These are phyloP conservation scores for Apogon talboti DNA, from an alignment of 2,797 vertebrate genomes.

Conservation along the genomic window DNA sequence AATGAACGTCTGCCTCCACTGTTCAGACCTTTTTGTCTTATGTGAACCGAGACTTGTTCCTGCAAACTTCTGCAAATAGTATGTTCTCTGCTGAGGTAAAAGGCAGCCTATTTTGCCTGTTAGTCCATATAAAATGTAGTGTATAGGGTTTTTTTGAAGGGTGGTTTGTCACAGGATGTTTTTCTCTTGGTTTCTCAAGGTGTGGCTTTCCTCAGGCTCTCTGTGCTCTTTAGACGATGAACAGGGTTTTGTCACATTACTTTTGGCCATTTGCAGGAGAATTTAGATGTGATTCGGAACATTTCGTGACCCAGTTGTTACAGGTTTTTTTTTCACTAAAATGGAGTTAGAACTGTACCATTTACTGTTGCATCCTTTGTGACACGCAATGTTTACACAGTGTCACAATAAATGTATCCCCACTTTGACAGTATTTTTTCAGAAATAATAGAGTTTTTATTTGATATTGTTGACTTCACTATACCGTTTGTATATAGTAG, in stretches of 20 bases:
- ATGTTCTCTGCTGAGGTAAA: slow-evolving; percentile 23
- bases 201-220: slow-evolving; percentile 46
- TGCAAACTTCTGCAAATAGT: slow-evolving; percentile 10
- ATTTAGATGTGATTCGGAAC: slow-evolving; percentile 17
- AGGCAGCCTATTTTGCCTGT: slow-evolving; percentile 21
- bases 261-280: slow-evolving; percentile 13
- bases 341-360: slow-evolving; percentile 11
- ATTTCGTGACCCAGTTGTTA: slow-evolving; percentile 29
- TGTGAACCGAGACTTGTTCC: slow-evolving; percentile 26
- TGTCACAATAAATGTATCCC: no score
- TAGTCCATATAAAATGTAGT: slow-evolving; percentile 16
- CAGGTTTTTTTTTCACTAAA: slow-evolving; percentile 24
- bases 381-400: no score
- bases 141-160: slow-evolving; percentile 6
- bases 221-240: slow-evolving; percentile 33
- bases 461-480: no score
- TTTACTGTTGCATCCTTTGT: no score
- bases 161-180: slow-evolving; percentile 21
- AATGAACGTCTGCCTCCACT: slow-evolving; percentile 51
- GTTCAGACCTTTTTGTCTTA: slow-evolving; percentile 39
- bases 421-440: no score
- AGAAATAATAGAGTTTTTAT: no score
- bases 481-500: no score
- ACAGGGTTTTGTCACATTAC: slow-evolving; percentile 34
- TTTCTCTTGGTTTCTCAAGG: slow-evolving; percentile 36